phyloP scores from a whole-genome alignment of 30 jellyfish, hydroid and myxozoan genomes.

The Turritopsis dohrnii region DNA sequence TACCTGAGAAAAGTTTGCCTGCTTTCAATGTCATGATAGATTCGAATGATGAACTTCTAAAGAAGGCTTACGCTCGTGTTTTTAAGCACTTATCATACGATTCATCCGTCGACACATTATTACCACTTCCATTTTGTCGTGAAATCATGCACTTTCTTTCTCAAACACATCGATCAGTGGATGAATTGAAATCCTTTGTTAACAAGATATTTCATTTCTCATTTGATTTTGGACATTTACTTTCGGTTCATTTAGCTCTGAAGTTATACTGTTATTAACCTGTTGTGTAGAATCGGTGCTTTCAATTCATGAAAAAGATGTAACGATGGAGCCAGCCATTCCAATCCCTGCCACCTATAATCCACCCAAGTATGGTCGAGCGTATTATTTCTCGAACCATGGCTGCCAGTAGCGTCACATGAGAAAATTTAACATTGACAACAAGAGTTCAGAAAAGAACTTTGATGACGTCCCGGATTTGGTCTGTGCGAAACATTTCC shows the following conservation, averaged over 20 bases:
- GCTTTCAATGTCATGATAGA: too few species aligned
- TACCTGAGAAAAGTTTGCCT: too few species aligned
- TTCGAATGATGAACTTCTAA: too few species aligned
- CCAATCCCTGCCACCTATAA: neutral
- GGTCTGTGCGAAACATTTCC: neutral
- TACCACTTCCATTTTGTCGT: neutral
- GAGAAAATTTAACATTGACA: slow-evolving; percentile 7
- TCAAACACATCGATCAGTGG: too few species aligned
- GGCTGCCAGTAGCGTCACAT: neutral
- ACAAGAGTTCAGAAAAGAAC: neutral
- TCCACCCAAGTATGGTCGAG: slow-evolving; percentile 16
- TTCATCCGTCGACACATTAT: slow-evolving; percentile 2
- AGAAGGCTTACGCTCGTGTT: slow-evolving; percentile 7
- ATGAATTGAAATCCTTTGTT: too few species aligned
- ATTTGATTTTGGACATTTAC: too few species aligned
- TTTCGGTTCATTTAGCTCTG: too few species aligned
- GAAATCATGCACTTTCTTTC: too few species aligned
- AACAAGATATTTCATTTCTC: too few species aligned
- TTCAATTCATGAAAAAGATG: neutral
- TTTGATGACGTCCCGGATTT: slow-evolving; percentile 6
- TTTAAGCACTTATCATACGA: neutral
- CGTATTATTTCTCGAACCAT: slow-evolving; percentile 6
- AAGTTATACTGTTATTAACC: neutral
- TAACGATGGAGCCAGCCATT: neutral
- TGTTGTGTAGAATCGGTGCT: neutral